phyloP scores from a whole-genome alignment of 2,888 invertebrate genomes.

The Hoplodrina ambigua region DNA sequence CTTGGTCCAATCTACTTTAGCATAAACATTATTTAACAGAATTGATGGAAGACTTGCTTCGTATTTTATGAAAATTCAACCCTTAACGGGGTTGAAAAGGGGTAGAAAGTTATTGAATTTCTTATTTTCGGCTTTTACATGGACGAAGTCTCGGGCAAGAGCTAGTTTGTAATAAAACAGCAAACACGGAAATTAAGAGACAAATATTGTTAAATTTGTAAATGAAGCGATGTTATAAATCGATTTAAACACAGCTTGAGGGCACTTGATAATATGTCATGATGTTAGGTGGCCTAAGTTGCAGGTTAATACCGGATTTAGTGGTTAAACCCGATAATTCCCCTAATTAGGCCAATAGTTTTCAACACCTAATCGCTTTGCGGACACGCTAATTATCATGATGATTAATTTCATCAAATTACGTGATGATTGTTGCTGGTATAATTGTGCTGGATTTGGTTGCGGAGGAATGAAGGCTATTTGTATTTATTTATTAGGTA shows the following conservation, averaged over 20 bases:
- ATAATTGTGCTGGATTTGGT: background rate
- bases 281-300: slow-evolving; percentile 46
- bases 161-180: background rate
- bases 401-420: slow-evolving; percentile 16
- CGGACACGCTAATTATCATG: slow-evolving; percentile 9
- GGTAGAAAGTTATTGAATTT: too few species aligned
- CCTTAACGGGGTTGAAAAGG: too few species aligned
- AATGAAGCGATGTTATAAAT: slow-evolving; percentile 34
- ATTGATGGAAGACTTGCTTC: too few species aligned
- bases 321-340: slow-evolving; percentile 33
- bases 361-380: slow-evolving; percentile 35
- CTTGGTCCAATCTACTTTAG: too few species aligned
- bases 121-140: too few species aligned
- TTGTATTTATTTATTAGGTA: background rate
- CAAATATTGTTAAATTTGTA: slow-evolving; percentile 7
- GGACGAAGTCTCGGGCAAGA: too few species aligned
- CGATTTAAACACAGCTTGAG: slow-evolving; percentile 43
- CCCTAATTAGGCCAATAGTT: slow-evolving; percentile 38
- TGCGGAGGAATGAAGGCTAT: background rate
- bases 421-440: background rate
- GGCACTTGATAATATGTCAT: slow-evolving; percentile 49
- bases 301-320: slow-evolving; percentile 37
- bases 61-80: too few species aligned
- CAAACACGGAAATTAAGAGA: slow-evolving; percentile 1
- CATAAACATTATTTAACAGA: too few species aligned